Percentiles rank a stretch among this genome's conserved stretches.
Conservation (phyloP, 2,888 invertebrate species). For the Lycia hirtaria region DNA sequence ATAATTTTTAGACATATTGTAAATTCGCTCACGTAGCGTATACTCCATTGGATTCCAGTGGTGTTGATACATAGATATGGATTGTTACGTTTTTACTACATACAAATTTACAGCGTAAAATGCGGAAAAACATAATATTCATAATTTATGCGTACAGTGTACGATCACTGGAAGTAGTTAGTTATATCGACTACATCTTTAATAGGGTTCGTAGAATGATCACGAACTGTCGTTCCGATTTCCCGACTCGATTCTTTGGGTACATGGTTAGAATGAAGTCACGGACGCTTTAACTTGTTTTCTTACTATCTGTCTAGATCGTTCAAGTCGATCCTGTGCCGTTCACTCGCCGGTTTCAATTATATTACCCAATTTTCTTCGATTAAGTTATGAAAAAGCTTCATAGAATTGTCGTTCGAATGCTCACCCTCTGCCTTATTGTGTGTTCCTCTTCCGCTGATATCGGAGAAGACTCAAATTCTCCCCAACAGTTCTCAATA, state of each 20-base stretch:
- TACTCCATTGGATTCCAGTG: background rate
- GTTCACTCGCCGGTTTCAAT: conserved; percentile 11
- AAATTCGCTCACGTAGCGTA: conserved; percentile 12
- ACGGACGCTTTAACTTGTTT: conserved; percentile 11
- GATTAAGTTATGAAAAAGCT: conserved; percentile 15
- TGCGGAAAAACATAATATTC: conserved; percentile 15
- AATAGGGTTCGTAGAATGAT: conserved; percentile 13
- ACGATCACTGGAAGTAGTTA: background rate
- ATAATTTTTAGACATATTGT: conserved; percentile 42
- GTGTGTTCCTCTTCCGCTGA: conserved; percentile 8
- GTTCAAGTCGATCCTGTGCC: conserved; percentile 5
- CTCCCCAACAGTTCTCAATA: conserved; percentile 7
- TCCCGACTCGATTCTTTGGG: conserved; percentile 8
- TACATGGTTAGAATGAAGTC: conserved; percentile 12
- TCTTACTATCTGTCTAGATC: conserved; percentile 17
- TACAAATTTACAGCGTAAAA: conserved; percentile 5
- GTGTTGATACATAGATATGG: conserved; percentile 21
- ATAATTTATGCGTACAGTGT: background rate
- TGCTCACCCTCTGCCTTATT: conserved; percentile 13
- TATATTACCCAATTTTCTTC: conserved; percentile 14
- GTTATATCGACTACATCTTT: background rate
- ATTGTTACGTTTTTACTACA: conserved; percentile 13
- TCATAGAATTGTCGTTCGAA: conserved; percentile 15
- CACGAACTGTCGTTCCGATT: background rate
- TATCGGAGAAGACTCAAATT: conserved; percentile 5